These are phyloP conservation scores for Planococcus citri DNA, from an alignment of 1,140 invertebrate genomes.

Conservation along the genomic window DNA sequence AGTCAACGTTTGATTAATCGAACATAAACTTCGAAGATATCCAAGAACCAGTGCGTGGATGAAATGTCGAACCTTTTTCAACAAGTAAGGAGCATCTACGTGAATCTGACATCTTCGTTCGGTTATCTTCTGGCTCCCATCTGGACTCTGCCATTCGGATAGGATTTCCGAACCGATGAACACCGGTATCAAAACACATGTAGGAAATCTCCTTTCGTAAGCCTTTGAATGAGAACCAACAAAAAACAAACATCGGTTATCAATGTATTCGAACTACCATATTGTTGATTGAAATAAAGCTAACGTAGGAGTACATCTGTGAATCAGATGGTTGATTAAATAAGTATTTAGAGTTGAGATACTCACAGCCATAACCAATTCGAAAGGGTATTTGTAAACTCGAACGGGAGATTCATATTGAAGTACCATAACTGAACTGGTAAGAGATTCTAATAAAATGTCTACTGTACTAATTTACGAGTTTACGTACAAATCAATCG, in stretches of 20 bases:
- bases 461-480: too few relatives aligned
- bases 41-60: constrained; percentile 66
- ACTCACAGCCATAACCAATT: constrained; percentile 92
- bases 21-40: neutral
- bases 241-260: constrained; percentile 9
- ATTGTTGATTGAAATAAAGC: neutral
- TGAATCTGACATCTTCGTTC: constrained; percentile 82
- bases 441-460: neutral
- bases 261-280: too few relatives aligned
- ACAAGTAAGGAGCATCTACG: constrained; percentile 87
- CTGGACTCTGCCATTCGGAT: constrained; percentile 60
- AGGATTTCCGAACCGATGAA: constrained; percentile 81
- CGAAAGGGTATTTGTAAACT: constrained; percentile 93
- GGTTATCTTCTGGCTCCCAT: constrained; percentile 67
- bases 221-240: constrained; percentile 45
- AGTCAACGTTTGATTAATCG: neutral
- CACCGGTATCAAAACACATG: constrained; percentile 88
- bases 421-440: constrained; percentile 67
- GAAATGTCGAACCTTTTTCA: constrained; percentile 80
- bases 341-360: constrained; percentile 22
- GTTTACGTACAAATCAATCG: neutral
- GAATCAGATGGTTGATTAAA: too few relatives aligned
- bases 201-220: constrained; percentile 86
- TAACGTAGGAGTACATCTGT: neutral
- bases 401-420: constrained; percentile 90